phyloP scores from a whole-genome alignment of 2,797 vertebrate genomes.

The Pitangus sulphuratus region DNA sequence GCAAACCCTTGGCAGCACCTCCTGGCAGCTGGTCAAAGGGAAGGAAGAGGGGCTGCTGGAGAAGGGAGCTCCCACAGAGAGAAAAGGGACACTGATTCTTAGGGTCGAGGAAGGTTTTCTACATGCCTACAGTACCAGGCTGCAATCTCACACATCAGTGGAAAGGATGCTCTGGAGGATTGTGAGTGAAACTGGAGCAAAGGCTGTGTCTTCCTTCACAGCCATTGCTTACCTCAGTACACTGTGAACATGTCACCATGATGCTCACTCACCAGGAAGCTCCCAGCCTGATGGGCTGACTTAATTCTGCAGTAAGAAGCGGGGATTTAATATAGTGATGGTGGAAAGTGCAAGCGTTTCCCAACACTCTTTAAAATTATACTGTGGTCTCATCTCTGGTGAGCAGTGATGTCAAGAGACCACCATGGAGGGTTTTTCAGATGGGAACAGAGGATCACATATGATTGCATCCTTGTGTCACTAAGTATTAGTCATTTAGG shows the following conservation, averaged over 20 bases:
- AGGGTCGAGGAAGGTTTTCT: not conserved
- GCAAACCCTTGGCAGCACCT: not conserved
- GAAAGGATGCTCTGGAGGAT: accelerated
- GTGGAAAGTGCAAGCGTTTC: not conserved
- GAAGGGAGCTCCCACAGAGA: not conserved
- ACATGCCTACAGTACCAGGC: not conserved
- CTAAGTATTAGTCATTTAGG: not conserved
- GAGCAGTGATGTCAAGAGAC: not conserved
- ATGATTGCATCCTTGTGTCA: not conserved
- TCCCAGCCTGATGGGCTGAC: not conserved
- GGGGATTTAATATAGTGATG: not conserved
- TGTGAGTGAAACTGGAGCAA: not conserved
- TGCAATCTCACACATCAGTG: not conserved
- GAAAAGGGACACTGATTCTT: not conserved
- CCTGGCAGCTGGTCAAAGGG: not conserved
- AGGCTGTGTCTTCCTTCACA: not conserved
- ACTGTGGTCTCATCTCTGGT: not conserved
- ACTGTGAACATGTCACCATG: accelerated
- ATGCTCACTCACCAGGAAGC: accelerated
- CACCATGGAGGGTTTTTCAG: not conserved
- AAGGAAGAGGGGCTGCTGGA: not conserved
- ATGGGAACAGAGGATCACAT: not conserved
- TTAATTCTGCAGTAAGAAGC: not conserved
- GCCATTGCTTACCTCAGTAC: accelerated
- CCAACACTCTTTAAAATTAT: accelerated